Evolutionary conservation across 53 echinoderm and acorn worm species (phyloP).

Genomic region (Henricia sp.): DNA sequence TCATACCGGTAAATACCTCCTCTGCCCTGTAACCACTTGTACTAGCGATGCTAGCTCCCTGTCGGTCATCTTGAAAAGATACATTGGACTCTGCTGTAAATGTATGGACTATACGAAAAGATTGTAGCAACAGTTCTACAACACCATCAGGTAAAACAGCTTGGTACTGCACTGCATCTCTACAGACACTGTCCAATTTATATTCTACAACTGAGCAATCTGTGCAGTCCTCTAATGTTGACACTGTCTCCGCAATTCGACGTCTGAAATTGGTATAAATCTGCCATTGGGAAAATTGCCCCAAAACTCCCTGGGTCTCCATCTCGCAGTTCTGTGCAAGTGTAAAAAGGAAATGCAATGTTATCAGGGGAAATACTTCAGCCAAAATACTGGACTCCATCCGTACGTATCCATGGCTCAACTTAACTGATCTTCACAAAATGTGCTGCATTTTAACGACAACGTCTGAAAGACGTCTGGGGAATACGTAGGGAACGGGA

Average conservation of each 20-base stretch:
- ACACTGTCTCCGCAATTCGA: background rate
- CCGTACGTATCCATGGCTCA: too few species aligned
- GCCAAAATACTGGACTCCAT: too few species aligned
- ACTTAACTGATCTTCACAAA: too few species aligned
- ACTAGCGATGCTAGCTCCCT: slow-evolving; percentile 6
- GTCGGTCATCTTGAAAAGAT: background rate
- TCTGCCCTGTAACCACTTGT: slow-evolving; percentile 3
- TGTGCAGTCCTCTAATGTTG: background rate
- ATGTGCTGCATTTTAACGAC: too few species aligned
- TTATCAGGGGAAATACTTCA: too few species aligned
- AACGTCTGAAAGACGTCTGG: too few species aligned
- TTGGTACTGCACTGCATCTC: slow-evolving; percentile 34
- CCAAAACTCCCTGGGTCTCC: background rate
- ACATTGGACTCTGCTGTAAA: slow-evolving; percentile 3
- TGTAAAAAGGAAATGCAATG: too few species aligned
- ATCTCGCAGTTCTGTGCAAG: too few species aligned
- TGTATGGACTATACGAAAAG: slow-evolving; percentile 10
- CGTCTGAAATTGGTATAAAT: background rate
- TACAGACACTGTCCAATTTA: slow-evolving; percentile 29
- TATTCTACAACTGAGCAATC: slow-evolving; percentile 20
- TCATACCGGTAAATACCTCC: background rate
- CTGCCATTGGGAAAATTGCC: background rate
- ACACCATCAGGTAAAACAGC: slow-evolving; percentile 19
- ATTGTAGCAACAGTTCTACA: slow-evolving; percentile 3
- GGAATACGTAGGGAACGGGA: too few species aligned